Evolutionary conservation across 2,797 vertebrate genomes (phyloP).

Genomic region (Liasis olivaceus): DNA sequence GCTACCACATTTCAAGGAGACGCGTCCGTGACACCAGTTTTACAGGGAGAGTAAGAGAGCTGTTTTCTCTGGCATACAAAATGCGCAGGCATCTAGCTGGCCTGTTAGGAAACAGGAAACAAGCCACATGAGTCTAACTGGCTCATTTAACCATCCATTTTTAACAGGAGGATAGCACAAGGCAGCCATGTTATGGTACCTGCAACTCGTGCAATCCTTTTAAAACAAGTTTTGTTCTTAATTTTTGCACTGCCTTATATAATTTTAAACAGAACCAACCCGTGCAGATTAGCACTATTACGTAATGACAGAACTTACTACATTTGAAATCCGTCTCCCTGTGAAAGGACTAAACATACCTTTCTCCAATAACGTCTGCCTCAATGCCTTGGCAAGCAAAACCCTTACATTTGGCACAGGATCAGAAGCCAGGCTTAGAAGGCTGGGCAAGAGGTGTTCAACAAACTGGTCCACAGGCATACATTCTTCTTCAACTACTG

Average conservation of each 20-base stretch:
- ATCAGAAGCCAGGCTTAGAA: constrained; percentile 86
- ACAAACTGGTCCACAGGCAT: constrained; percentile 87
- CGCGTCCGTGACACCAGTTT: no score
- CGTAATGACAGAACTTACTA: not conserved
- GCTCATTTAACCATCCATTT: not conserved
- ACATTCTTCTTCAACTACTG: constrained; percentile 83
- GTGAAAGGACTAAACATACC: constrained; percentile 63
- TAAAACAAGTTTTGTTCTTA: not conserved
- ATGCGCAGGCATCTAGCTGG: no score
- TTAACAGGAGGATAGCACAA: not conserved
- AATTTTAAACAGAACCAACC: not conserved
- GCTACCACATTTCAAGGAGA: not conserved
- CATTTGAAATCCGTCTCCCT: not conserved
- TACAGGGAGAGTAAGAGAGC: no score
- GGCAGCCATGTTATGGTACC: not conserved
- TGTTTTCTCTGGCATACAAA: no score
- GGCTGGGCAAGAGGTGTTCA: constrained; percentile 85
- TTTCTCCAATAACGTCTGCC: constrained; percentile 88
- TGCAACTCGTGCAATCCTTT: not conserved
- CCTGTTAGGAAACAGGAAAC: no score
- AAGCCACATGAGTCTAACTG: no score
- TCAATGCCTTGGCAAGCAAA: constrained; percentile 86
- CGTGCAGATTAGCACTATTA: not conserved
- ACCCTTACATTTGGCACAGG: constrained; percentile 88
- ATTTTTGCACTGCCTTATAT: not conserved